These are phyloP conservation scores for Aleiodes leptofemur DNA, from an alignment of 2,888 invertebrate species.

Conservation along the genomic window DNA sequence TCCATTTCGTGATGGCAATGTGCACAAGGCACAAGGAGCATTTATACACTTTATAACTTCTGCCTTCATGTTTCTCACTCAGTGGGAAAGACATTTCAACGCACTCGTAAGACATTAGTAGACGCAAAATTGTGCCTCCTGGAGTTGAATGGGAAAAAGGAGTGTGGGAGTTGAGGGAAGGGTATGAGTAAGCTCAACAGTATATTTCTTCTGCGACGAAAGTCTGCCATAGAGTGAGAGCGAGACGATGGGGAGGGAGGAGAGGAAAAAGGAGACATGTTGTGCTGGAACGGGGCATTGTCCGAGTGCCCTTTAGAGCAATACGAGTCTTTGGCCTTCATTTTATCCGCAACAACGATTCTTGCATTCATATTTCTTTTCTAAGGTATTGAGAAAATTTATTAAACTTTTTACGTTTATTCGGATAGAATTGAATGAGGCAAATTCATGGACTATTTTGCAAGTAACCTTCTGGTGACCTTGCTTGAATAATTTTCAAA, in stretches of 20 bases:
- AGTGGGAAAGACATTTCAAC: slow-evolving; percentile 46
- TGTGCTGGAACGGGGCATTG: slow-evolving; percentile 42
- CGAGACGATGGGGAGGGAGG: slow-evolving; percentile 4
- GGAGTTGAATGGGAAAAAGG: slow-evolving; percentile 41
- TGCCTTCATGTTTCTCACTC: slow-evolving; percentile 31
- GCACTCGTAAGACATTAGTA: slow-evolving; percentile 38
- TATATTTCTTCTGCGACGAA: slow-evolving; percentile 34
- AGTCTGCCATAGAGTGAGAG: background rate
- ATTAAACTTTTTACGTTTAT: background rate
- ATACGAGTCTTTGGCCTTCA: slow-evolving; percentile 45
- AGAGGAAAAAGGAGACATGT: slow-evolving; percentile 17
- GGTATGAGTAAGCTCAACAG: background rate
- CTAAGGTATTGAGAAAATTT: slow-evolving; percentile 14
- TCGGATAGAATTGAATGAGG: no score
- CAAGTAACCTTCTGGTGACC: no score
- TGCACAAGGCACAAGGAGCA: background rate
- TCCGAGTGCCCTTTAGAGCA: slow-evolving; percentile 41
- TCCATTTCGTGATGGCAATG: no score
- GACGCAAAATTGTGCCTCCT: slow-evolving; percentile 42
- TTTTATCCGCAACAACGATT: slow-evolving; percentile 17
- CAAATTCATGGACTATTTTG: background rate
- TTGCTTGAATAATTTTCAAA: no score
- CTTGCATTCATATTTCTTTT: slow-evolving; percentile 24
- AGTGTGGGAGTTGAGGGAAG: slow-evolving; percentile 42
- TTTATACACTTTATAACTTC: slow-evolving; percentile 33